Percentiles rank a stretch among this genome's conserved stretches.
Evolutionary conservation across 1,140 invertebrate species (phyloP).

Genomic region (Drosophila sechellia): DNA sequence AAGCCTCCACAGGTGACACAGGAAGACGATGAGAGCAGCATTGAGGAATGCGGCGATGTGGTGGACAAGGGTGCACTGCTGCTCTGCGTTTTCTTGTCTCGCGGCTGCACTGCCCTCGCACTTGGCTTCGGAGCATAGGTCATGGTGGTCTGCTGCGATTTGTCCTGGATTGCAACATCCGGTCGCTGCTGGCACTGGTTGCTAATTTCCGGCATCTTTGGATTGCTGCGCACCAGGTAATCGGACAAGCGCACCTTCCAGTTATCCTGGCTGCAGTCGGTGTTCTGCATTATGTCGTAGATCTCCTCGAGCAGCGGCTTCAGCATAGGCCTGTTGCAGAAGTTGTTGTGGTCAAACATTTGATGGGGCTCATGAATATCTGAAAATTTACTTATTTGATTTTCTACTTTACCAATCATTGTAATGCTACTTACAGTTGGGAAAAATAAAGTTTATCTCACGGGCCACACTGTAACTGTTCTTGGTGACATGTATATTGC

Average conservation of each 20-base stretch:
- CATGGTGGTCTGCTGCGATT: slow-evolving; percentile 55
- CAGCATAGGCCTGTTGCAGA: slow-evolving; percentile 58
- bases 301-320: slow-evolving; percentile 64
- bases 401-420: background rate
- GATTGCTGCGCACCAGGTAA: slow-evolving; percentile 63
- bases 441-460: slow-evolving; percentile 96
- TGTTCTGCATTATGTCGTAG: slow-evolving; percentile 67
- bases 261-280: slow-evolving; percentile 63
- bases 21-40: slow-evolving; percentile 64
- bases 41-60: slow-evolving; percentile 54
- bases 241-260: slow-evolving; percentile 71
- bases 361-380: slow-evolving; percentile 74
- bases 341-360: slow-evolving; percentile 54
- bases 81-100: slow-evolving; percentile 26
- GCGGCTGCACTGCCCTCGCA: slow-evolving; percentile 26
- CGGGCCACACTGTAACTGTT: slow-evolving; percentile 88
- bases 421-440: slow-evolving; percentile 87
- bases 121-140: slow-evolving; percentile 36
- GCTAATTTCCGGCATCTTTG: slow-evolving; percentile 49
- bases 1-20: slow-evolving; percentile 75
- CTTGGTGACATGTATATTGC: slow-evolving; percentile 91
- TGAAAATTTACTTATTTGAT: background rate
- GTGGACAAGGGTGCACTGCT: slow-evolving; percentile 29
- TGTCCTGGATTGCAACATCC: slow-evolving; percentile 47
- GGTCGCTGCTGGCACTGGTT: slow-evolving; percentile 60